Evolutionary conservation across 1,140 invertebrate species (phyloP), one percentile per base, ranked within the genome.

Genomic region (Drosophila lacertosa): DNA sequence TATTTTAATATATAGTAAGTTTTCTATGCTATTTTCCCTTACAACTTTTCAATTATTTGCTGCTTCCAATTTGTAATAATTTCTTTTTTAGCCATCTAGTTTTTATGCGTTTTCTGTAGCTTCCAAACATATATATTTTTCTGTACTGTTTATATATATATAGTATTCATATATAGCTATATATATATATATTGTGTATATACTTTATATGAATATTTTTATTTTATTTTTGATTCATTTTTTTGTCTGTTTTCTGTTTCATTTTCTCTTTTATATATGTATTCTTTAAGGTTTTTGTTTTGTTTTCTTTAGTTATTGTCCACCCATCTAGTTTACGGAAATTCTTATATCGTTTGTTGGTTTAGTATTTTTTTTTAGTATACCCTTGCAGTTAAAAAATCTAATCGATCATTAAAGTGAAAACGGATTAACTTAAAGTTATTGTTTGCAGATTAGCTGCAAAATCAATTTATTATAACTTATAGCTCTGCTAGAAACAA

Each of bases 311-410:
- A 90, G 74, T 90, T 90, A 90, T 90, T 90, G 89, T 90, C 89
- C 89, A 84, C 89, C 89, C 89, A 90, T 90, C 83, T 89, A 90
- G 89, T 90, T 90, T 90, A 77, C 69, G 77, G 77, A 88, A 86
- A 86, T 78, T 88, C 74, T 44, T 77, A 54, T 75, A 70, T 88
- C 65, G 65, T 68, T 83, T 77, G 13, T 29, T 29, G 24, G n/a
- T 64, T 50, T 63, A 55, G 39, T 65, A 15, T 74, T 72, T 39
- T 26, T 18, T 40, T 7, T 51, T 1, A 13, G 10, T 51, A 64
- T 39, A 54, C 39, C 48, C 40, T 66, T 70, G 58, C 58, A 65
- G 54, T 20, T 9, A 4, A 13, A n/a, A 35, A 5, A n/a, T n/a
- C n/a, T n/a, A n/a, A n/a, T n/a, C n/a, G n/a, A n/a, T n/a, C n/a